Evolutionary conservation across 2,797 vertebrate species (phyloP).

Genomic region (Bradypodion ventrale): DNA sequence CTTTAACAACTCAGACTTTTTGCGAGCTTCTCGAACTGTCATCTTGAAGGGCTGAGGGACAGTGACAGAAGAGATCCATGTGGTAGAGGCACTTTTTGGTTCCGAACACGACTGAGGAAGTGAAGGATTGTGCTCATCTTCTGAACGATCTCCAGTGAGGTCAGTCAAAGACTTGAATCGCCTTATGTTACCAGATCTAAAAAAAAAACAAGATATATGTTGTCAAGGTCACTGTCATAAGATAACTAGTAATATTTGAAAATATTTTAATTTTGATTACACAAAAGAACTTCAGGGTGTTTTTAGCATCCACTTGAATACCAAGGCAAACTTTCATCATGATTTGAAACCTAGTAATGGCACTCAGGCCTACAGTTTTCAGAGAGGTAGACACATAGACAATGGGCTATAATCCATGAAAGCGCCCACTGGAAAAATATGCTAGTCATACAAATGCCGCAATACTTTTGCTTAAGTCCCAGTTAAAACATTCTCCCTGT

Average conservation of each 20-base stretch:
- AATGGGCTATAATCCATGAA: too few species aligned
- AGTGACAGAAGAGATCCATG: slow-evolving; percentile 71
- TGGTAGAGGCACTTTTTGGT: slow-evolving; percentile 67
- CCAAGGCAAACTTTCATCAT: background rate
- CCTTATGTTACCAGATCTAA: slow-evolving; percentile 69
- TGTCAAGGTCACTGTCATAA: slow-evolving; percentile 36
- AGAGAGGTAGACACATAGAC: too few species aligned
- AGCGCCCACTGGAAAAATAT: too few species aligned
- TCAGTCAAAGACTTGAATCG: slow-evolving; percentile 75
- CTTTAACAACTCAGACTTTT: slow-evolving; percentile 72
- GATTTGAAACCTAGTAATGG: background rate
- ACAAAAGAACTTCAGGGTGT: background rate
- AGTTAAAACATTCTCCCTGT: background rate
- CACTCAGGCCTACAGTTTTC: background rate
- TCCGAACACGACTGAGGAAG: slow-evolving; percentile 59
- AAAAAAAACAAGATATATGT: slow-evolving; percentile 40
- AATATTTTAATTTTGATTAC: background rate
- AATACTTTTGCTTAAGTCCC: background rate
- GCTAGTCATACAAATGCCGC: too few species aligned
- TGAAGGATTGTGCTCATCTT: slow-evolving; percentile 54
- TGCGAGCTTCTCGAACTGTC: slow-evolving; percentile 70
- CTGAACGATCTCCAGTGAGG: slow-evolving; percentile 63
- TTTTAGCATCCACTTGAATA: background rate
- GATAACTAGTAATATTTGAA: background rate
- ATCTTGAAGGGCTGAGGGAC: slow-evolving; percentile 75